Conservation (phyloP, 92 coral and sea anemone genomes). For the Isaurus tuberculatus region DNA sequence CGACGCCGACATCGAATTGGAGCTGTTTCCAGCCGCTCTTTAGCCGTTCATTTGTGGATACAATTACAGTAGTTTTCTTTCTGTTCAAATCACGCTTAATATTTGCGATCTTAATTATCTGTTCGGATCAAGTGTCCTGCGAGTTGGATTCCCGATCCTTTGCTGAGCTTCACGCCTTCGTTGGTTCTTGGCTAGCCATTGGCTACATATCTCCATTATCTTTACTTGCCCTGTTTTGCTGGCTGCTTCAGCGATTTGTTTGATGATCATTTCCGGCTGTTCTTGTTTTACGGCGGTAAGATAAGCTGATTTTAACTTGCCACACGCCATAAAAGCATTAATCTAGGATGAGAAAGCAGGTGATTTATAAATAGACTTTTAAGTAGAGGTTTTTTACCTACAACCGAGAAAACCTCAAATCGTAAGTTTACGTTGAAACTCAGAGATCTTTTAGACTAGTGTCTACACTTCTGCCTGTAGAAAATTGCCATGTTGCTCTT, state of each 20-base stretch:
- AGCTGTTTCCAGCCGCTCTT: too few relatives aligned
- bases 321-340: conserved; percentile 84
- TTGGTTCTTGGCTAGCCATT: conserved; percentile 81
- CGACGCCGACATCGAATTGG: too few relatives aligned
- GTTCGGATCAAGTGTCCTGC: conserved; percentile 11
- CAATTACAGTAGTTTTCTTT: neutral
- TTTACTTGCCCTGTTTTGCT: conserved; percentile 83
- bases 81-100: neutral
- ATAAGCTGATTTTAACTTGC: conserved; percentile 94
- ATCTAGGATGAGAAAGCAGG: conserved; percentile 55
- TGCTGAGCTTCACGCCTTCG: conserved; percentile 57
- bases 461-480: too few relatives aligned
- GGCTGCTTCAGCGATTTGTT: conserved; percentile 85
- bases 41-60: neutral
- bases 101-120: conserved; percentile 10
- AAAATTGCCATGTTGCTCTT: too few relatives aligned
- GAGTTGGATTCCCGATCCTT: conserved; percentile 13
- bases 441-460: too few relatives aligned
- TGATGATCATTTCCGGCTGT: conserved; percentile 78
- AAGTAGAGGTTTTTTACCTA: too few relatives aligned
- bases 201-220: conserved; percentile 83
- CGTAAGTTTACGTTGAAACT: too few relatives aligned
- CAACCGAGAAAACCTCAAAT: too few relatives aligned
- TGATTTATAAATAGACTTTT: too few relatives aligned
- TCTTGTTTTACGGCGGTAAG: conserved; percentile 88